Conservation (phyloP, 2,888 invertebrate species). For the Andrena trimmerana region DNA sequence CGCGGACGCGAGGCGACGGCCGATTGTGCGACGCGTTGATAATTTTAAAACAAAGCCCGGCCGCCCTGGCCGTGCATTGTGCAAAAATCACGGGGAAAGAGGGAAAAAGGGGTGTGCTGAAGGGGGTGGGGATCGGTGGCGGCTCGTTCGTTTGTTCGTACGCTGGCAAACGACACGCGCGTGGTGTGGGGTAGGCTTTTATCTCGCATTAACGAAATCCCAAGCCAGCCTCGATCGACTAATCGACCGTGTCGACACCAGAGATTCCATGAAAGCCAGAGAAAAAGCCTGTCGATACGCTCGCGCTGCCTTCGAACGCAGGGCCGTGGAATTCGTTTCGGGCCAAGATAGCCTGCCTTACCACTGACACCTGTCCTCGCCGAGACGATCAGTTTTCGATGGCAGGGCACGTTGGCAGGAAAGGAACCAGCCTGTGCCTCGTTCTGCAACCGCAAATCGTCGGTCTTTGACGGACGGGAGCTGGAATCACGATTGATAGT, state of each 20-base stretch:
- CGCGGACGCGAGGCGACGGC: constrained; percentile 74
- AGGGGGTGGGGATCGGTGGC: constrained; percentile 14
- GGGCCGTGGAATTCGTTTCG: constrained; percentile 18
- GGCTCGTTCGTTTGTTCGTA: constrained; percentile 55
- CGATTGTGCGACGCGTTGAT: constrained; percentile 84
- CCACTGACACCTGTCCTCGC: neutral
- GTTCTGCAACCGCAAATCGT: no score
- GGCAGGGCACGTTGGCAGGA: no score
- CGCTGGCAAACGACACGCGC: constrained; percentile 64
- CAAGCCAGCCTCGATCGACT: constrained; percentile 73
- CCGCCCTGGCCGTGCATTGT: constrained; percentile 77
- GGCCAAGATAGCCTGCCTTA: constrained; percentile 22
- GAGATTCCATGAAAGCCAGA: constrained; percentile 63
- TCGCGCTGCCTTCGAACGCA: neutral
- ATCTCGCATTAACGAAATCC: constrained; percentile 73
- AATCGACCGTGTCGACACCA: constrained; percentile 73
- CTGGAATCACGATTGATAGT: no score
- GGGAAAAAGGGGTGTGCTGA: constrained; percentile 63
- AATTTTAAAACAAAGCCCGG: constrained; percentile 83
- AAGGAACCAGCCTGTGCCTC: no score
- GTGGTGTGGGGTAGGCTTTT: constrained; percentile 61
- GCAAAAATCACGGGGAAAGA: constrained; percentile 79
- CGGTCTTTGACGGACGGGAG: no score
- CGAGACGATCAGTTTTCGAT: no score
- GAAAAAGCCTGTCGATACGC: constrained; percentile 69